Evolutionary conservation across 2,797 vertebrate species (phyloP).

Genomic region (Atherinosoma microstoma): DNA sequence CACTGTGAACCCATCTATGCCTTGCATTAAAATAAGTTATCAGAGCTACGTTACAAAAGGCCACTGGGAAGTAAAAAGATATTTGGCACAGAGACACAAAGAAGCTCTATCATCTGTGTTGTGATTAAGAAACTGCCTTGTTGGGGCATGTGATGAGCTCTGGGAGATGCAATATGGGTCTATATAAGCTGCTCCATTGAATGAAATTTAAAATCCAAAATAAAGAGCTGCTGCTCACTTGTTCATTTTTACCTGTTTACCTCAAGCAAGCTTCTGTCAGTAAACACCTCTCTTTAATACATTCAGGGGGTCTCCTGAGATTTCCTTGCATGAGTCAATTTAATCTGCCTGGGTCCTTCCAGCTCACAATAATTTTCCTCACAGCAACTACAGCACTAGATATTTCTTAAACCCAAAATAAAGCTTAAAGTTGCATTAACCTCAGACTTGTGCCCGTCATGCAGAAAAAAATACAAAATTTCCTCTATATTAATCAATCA

Average conservation of each 20-base stretch:
- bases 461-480: too few relatives aligned
- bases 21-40: not conserved
- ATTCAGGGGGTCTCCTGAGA: not conserved
- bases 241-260: not conserved
- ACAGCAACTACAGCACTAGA: not conserved
- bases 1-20: not conserved
- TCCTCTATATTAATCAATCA: too few relatives aligned
- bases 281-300: not conserved
- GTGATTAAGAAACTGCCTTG: not conserved
- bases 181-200: not conserved
- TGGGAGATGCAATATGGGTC: not conserved
- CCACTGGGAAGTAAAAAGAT: not conserved
- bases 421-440: not conserved
- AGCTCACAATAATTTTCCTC: not conserved
- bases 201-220: not conserved
- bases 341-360: not conserved
- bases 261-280: not conserved
- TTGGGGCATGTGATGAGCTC: conserved; percentile 5
- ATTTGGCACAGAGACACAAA: not conserved
- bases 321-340: conserved; percentile 1
- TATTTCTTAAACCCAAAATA: not conserved
- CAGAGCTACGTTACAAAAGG: not conserved
- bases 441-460: not conserved
- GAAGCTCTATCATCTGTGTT: not conserved
- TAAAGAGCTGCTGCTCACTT: not conserved